Evolutionary conservation across 2,888 invertebrate genomes (phyloP).

Genomic region (Gryllus longicercus): DNA sequence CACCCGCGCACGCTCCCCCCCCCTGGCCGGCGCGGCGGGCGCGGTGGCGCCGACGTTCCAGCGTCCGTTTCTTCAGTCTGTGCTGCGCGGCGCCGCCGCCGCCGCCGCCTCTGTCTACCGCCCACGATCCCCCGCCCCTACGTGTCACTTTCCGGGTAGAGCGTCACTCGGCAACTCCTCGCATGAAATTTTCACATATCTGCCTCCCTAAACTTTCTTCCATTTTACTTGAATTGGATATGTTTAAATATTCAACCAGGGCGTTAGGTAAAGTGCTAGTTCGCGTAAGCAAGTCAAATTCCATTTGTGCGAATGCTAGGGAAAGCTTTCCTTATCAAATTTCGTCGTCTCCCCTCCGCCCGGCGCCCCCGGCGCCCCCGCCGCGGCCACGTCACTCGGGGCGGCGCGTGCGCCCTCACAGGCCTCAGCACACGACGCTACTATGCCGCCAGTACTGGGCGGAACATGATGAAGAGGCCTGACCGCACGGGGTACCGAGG

Average conservation of each 20-base stretch:
- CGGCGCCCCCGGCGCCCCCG: no score
- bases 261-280: slow-evolving; percentile 5
- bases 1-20: no score
- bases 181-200: not conserved
- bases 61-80: no score
- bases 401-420: no score
- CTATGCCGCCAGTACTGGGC: no score
- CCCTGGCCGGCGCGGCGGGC: no score
- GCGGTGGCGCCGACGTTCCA: no score
- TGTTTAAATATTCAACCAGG: not conserved
- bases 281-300: not conserved
- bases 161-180: not conserved
- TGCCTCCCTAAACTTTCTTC: not conserved
- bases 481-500: no score
- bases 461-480: no score
- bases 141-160: not conserved
- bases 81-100: not conserved
- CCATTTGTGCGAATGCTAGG: not conserved
- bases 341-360: not conserved
- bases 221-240: slow-evolving; percentile 6
- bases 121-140: not conserved
- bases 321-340: slow-evolving; percentile 9
- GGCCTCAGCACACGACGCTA: no score
- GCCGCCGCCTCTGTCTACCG: not conserved
- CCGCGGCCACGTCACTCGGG: no score